Evolutionary conservation across 1,140 invertebrate species (phyloP), one percentile per base, ranked within the genome.

Genomic region (Drosophila simulans): DNA sequence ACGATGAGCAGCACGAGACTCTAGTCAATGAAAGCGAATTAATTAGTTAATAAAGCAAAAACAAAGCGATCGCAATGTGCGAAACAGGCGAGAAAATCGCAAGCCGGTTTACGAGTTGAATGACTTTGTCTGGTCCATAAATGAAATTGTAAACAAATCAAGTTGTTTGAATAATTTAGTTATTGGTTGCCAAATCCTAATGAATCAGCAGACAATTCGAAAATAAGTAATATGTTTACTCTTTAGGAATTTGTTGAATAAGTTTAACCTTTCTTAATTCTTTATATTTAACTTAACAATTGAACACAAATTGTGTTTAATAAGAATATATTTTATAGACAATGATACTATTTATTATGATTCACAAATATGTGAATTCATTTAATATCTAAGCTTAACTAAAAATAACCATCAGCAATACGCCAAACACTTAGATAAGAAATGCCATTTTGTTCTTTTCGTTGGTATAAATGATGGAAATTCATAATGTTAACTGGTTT

Each of bases 41-140:
- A 75, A 63, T 39, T 56, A 57, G 39, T 22, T 46, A 58, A 63
- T 27, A 74, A 52, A 74, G 13, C 53, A 46, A 60, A 60, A 65
- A 40, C 45, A 34, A 53, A 74, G 27, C 57, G 73, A 52, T 64
- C 27, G 7, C 17, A 34, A 69, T 59, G 49, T 25, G 35, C 17
- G 13, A 49, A 58, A 40, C n/a, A 51, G 46, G 53, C 17, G 3
- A 40, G 48, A 64, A 73, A 73, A 72, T 64, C 46, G 40, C 42
- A 54, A 75, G 62, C 52, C 71, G 72, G 73, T 75, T 75, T 48
- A 56, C 59, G 72, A 56, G 72, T 75, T 75, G 72, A 75, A 75
- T 75, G 72, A 75, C 72, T 75, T 75, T 56, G 31, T 53, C 25
- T 75, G 71, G 35, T 75, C 52, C 39, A 75, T 51, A 22, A 75